Evolutionary conservation across 2,888 invertebrate species (phyloP).

Genomic region (Melipona bicolor): DNA sequence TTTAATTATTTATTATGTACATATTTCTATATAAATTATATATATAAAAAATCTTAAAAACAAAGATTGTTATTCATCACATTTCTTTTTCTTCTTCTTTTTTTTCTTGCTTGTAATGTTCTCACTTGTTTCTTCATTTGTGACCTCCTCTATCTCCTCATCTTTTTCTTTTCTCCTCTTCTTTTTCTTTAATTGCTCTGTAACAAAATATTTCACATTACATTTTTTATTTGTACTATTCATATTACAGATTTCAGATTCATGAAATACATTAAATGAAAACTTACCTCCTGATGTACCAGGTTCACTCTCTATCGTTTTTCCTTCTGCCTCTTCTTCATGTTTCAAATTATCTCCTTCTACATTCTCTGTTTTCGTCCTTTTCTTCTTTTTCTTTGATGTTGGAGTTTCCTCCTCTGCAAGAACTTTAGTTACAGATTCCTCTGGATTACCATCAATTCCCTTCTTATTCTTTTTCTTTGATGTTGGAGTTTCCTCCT

Average conservation of each 20-base stretch:
- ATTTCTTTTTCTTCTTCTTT: slow-evolving; percentile 78
- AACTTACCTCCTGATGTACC: slow-evolving; percentile 35
- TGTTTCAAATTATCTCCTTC: slow-evolving; percentile 26
- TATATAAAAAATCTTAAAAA: background rate
- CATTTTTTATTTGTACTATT: background rate
- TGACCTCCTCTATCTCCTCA: slow-evolving; percentile 18
- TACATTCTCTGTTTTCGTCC: slow-evolving; percentile 30
- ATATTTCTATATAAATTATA: too few species aligned
- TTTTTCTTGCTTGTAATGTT: slow-evolving; percentile 66
- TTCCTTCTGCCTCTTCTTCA: slow-evolving; percentile 16
- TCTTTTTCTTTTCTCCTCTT: slow-evolving; percentile 85
- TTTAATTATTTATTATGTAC: too few species aligned
- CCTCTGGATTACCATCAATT: slow-evolving; percentile 49
- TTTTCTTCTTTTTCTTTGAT: slow-evolving; percentile 78
- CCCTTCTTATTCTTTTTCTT: too few species aligned
- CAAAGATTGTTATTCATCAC: slow-evolving; percentile 39
- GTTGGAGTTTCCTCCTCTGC: slow-evolving; percentile 27
- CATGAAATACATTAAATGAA: background rate
- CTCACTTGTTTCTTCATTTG: slow-evolving; percentile 54
- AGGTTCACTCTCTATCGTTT: slow-evolving; percentile 9
- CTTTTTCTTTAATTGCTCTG: slow-evolving; percentile 79
- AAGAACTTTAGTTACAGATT: slow-evolving; percentile 66
- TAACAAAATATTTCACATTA: slow-evolving; percentile 10
- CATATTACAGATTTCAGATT: background rate
- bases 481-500: too few species aligned